Percentiles rank a stretch among this genome's conserved stretches.
Evolutionary conservation across 2,797 vertebrate species (phyloP).

Genomic region (Tolypeutes matacus): DNA sequence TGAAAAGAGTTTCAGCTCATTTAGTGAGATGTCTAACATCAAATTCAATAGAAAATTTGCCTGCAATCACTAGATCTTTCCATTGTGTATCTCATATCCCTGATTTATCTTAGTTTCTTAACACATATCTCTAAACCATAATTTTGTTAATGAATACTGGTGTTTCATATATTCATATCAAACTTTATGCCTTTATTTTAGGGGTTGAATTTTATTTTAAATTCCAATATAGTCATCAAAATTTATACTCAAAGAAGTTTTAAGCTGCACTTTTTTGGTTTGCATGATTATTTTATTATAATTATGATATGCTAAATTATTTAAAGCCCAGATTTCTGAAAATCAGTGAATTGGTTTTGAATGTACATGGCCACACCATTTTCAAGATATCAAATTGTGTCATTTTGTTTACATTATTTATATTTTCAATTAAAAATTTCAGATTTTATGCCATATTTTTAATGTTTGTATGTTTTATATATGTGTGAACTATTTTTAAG

Average conservation of each 20-base stretch:
- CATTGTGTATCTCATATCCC: background rate
- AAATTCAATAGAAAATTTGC: conserved; percentile 34
- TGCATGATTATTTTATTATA: background rate
- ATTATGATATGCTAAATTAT: background rate
- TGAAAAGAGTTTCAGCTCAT: conserved; percentile 65
- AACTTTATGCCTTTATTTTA: conserved; percentile 50
- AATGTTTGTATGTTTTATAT: background rate
- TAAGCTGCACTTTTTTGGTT: background rate
- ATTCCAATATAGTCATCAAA: background rate
- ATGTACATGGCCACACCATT: background rate
- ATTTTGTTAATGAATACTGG: conserved; percentile 31
- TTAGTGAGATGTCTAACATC: conserved; percentile 52
- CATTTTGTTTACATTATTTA: background rate
- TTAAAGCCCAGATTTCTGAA: background rate
- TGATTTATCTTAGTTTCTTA: conserved; percentile 27
- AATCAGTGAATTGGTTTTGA: background rate
- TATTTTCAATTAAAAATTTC: conserved; percentile 50
- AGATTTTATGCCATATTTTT: background rate
- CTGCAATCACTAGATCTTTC: background rate
- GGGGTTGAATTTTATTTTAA: background rate
- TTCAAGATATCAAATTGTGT: background rate
- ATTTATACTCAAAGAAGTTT: background rate
- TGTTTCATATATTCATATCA: background rate
- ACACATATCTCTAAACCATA: background rate
- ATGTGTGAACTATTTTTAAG: background rate